Percentiles rank a stretch among this genome's conserved stretches.
Evolutionary conservation across 2,888 invertebrate genomes (phyloP).

Genomic region (Zonitis immaculata): DNA sequence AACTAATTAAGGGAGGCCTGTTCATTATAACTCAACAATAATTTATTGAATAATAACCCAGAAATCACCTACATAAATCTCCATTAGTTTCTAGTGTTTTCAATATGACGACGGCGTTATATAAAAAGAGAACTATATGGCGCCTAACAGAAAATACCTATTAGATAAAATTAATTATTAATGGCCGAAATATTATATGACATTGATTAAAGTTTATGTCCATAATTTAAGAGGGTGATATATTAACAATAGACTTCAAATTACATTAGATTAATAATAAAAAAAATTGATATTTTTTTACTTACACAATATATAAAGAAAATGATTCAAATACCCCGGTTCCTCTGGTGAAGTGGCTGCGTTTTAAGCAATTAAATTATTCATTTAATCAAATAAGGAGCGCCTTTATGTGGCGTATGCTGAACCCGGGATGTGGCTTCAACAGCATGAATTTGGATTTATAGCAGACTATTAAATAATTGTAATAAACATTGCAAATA

Average conservation of each 20-base stretch:
- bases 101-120: constrained; percentile 39
- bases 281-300: too few species aligned
- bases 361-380: constrained; percentile 28
- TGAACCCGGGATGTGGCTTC: constrained; percentile 16
- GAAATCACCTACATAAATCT: constrained; percentile 49
- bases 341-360: constrained; percentile 18
- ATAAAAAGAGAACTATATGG: constrained; percentile 37
- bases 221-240: not conserved
- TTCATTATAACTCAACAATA: constrained; percentile 45
- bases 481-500: constrained; percentile 23
- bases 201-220: constrained; percentile 25
- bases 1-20: constrained; percentile 46
- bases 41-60: constrained; percentile 50
- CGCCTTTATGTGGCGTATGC: too few species aligned
- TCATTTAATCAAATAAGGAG: constrained; percentile 30
- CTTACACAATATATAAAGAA: constrained; percentile 18
- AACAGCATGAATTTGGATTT: constrained; percentile 21
- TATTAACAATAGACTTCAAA: not conserved
- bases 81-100: constrained; percentile 44
- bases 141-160: constrained; percentile 40
- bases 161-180: constrained; percentile 38
- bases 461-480: constrained; percentile 20
- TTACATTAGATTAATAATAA: too few species aligned
- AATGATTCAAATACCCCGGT: constrained; percentile 10
- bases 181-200: constrained; percentile 20